A percentile compares a stretch with the other conserved stretches of the same genome.
phyloP scores from a whole-genome alignment of 2,797 vertebrate species.

The Pantherophis vulpinus region DNA sequence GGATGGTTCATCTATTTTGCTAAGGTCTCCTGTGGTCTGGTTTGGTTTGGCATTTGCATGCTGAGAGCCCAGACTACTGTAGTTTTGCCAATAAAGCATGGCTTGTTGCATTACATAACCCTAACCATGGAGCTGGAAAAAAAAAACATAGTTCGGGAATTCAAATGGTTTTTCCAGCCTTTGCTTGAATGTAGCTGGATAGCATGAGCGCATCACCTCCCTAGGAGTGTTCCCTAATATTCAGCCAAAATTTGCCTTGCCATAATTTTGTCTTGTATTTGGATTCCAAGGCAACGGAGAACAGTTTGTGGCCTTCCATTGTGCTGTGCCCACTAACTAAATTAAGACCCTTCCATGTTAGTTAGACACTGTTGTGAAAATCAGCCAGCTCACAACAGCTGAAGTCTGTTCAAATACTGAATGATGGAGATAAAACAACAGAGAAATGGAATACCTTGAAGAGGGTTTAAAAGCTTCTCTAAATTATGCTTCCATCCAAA shows the following conservation, averaged over 20 bases:
- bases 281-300: background rate
- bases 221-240: background rate
- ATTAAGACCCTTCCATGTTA: background rate
- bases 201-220: background rate
- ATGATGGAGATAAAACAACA: background rate
- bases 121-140: background rate
- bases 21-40: background rate
- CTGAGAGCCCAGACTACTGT: background rate
- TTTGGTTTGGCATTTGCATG: background rate
- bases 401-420: background rate
- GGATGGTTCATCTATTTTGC: background rate
- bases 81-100: background rate
- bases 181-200: background rate
- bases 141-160: background rate
- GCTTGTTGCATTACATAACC: background rate
- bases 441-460: background rate
- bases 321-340: background rate
- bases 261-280: background rate
- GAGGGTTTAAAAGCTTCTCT: too few species aligned
- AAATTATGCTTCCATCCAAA: background rate
- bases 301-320: background rate
- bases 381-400: background rate
- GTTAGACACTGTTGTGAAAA: background rate
- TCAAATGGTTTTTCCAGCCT: background rate
- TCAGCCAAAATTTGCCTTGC: background rate